Conservation (phyloP, 2,113 vertebrate genomes). For the Paraplagusia blochii region DNA sequence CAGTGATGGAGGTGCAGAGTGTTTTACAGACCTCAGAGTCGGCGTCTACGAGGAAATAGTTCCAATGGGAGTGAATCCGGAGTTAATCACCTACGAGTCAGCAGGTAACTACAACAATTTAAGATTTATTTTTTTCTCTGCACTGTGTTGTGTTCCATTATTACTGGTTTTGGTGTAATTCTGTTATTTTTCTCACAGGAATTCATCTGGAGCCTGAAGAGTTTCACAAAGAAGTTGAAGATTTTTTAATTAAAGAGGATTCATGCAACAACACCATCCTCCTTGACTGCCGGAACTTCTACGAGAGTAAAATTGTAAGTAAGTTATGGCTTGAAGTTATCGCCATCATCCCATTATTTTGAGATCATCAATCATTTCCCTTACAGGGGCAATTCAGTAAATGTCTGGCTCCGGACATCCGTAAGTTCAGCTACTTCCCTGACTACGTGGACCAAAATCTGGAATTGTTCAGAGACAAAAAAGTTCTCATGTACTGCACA, state of each 20-base stretch:
- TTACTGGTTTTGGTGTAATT: neutral
- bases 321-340: neutral
- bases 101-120: slow-evolving; percentile 75
- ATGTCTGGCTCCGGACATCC: slow-evolving; percentile 92
- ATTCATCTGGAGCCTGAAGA: slow-evolving; percentile 87
- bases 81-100: slow-evolving; percentile 82
- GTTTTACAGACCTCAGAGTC: slow-evolving; percentile 87
- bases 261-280: slow-evolving; percentile 80
- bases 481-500: slow-evolving; percentile 96
- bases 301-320: slow-evolving; percentile 98
- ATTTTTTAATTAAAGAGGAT: slow-evolving; percentile 75
- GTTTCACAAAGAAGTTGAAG: slow-evolving; percentile 90
- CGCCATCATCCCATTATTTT: no score
- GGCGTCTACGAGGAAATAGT: slow-evolving; percentile 93
- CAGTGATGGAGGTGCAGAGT: slow-evolving; percentile 86
- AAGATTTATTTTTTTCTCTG: neutral
- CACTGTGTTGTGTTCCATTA: no score
- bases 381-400: slow-evolving; percentile 86
- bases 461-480: slow-evolving; percentile 88
- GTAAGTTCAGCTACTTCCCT: slow-evolving; percentile 99
- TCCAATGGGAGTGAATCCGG: slow-evolving; percentile 91
- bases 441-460: slow-evolving; percentile 91
- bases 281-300: slow-evolving; percentile 96
- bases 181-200: slow-evolving; percentile 74
- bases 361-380: no score